A percentile compares a stretch with the other conserved stretches of the same genome.
Conservation (phyloP, 2,113 vertebrate genomes). For the Ivindomyrus marchei region DNA sequence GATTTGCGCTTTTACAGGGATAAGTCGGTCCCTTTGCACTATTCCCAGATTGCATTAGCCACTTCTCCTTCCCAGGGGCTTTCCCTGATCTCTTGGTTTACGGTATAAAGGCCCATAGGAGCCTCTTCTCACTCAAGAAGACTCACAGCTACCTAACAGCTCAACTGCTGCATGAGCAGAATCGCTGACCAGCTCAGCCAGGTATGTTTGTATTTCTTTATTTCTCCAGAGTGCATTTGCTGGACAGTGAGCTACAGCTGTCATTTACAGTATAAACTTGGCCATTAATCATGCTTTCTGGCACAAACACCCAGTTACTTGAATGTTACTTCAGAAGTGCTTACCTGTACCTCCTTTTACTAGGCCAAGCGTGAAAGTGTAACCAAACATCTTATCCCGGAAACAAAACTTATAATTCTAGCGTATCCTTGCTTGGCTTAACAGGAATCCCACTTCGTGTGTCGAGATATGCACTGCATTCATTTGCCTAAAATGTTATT, state of each 20-base stretch:
- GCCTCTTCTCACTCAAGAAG: background rate
- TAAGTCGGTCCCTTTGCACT: background rate
- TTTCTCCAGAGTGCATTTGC: background rate
- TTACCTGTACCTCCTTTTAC: background rate
- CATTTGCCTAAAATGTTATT: background rate
- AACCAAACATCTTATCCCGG: background rate
- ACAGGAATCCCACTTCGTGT: background rate
- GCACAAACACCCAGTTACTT: background rate
- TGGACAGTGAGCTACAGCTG: background rate
- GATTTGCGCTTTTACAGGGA: background rate
- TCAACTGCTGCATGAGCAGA: background rate
- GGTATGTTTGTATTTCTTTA: background rate
- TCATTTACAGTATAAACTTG: background rate
- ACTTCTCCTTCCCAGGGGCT: background rate
- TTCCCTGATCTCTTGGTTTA: background rate
- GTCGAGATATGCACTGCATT: background rate
- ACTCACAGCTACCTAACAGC: background rate
- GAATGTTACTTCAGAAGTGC: background rate
- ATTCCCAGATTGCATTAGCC: background rate
- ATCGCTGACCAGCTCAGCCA: background rate
- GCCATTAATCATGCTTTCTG: background rate
- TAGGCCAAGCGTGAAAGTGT: background rate
- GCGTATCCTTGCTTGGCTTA: background rate
- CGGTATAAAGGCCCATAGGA: background rate
- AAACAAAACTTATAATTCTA: background rate